These are phyloP conservation scores for Dryomyza anilis DNA, from an alignment of 2,888 invertebrate genomes.

Conservation along the genomic window DNA sequence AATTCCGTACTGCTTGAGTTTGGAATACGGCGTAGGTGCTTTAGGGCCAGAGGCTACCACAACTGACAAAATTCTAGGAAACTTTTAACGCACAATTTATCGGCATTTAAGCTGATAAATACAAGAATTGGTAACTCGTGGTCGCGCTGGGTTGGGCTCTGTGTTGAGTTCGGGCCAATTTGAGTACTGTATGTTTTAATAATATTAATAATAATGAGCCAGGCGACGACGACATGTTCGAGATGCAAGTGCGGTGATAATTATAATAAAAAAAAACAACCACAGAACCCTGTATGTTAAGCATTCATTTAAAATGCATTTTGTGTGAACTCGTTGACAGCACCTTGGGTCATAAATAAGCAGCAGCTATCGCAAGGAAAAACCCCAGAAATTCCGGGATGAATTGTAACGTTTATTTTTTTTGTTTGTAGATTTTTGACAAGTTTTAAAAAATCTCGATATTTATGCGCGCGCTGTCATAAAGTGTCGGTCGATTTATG, in stretches of 20 bases:
- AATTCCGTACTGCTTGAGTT: background rate
- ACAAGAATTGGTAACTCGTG: constrained; percentile 15
- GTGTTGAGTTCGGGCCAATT: background rate
- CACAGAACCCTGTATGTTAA: background rate
- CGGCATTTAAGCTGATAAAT: constrained; percentile 50
- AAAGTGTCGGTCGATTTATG: constrained; percentile 41
- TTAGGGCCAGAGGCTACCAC: background rate
- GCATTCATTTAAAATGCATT: constrained; percentile 26
- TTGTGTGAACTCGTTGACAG: constrained; percentile 25
- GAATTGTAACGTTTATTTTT: background rate
- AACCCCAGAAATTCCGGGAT: background rate
- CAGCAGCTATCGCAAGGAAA: background rate
- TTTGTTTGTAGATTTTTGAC: background rate
- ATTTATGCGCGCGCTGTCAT: background rate
- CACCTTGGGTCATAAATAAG: constrained; percentile 15
- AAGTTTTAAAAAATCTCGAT: background rate
- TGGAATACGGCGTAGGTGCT: background rate
- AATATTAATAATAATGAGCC: constrained; percentile 23
- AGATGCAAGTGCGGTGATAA: constrained; percentile 19
- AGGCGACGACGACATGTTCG: constrained; percentile 18
- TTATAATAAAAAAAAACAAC: background rate
- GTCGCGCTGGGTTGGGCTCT: background rate
- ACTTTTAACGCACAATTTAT: constrained; percentile 55
- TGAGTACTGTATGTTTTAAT: background rate
- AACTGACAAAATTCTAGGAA: constrained; percentile 44